Evolutionary conservation across 1,140 invertebrate genomes (phyloP), one percentile per base, ranked within the genome.

Genomic region (Ditylenchus dipsaci): DNA sequence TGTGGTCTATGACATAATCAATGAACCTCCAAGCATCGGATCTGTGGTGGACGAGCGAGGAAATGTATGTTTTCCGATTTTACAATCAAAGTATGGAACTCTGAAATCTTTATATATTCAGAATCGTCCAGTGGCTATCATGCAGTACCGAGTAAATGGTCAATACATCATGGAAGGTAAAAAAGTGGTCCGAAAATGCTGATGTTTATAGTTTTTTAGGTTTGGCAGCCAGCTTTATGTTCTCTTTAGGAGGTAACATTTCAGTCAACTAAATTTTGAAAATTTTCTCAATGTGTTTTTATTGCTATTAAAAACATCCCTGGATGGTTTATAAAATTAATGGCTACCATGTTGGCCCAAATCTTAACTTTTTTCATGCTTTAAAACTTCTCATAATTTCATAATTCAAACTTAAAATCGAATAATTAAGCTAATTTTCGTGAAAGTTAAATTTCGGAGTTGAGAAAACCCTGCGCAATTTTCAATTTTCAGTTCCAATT

Each of bases 1-100:
- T 94, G 87, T 88, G 85, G 79, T 73, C 65, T 77, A 77, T 61
- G 76, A 77, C 42, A 65, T 73, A 33, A 81, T 79, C 65, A 78
- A 78, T 59, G 78, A 78, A 30, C 77, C 77, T 11, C 77, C 79
- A 45, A 63, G 58, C 27, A 81, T 80, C 45, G 76, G 76, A 53
- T 68, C 68, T 17, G 42, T 29, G 15, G 72, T 78, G 9, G 75
- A 78, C 64, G 77, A 78, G 53, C 56, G 76, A 23, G 78, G 69
- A 58, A 75, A 68, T 45, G 45, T 43, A 63, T 49, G 21, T 11
- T 45, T 63, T 64, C 42, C 42, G 7, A 38, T 59, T n/a, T 45
- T 64, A 56, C 62, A 17, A n/a, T 5, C 1, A 56, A 62, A 27
- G 17, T 67, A 42, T 7, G 0, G 21, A 17, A n/a, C 3, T 67